Percentiles rank a stretch among this genome's conserved stretches.
Evolutionary conservation across 1,140 invertebrate genomes (phyloP).

Genomic region (Bombyx mandarina): DNA sequence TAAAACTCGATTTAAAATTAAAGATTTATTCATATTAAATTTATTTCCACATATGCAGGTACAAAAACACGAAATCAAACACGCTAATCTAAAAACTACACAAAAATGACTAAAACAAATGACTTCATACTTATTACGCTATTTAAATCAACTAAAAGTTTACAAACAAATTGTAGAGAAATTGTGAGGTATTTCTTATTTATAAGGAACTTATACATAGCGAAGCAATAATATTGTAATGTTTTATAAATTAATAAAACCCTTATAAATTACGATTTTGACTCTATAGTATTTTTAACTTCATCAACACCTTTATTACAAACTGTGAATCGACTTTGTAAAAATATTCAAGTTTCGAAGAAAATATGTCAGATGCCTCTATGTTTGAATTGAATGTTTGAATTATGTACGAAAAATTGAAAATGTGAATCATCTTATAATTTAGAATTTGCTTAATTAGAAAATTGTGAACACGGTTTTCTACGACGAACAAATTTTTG

Average conservation of each 20-base stretch:
- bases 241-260: not conserved
- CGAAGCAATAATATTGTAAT: not conserved
- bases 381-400: no score
- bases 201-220: constrained; percentile 13
- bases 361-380: no score
- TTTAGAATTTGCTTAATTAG: no score
- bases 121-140: constrained; percentile 42
- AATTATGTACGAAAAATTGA: no score
- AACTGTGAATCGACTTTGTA: no score
- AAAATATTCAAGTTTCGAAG: no score
- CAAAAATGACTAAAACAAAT: constrained; percentile 57
- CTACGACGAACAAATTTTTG: no score
- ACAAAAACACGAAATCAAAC: constrained; percentile 27
- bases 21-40: not conserved
- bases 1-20: not conserved
- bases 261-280: no score
- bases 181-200: constrained; percentile 21
- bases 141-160: constrained; percentile 28
- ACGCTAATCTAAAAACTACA: constrained; percentile 20
- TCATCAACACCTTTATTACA: no score
- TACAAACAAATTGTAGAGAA: constrained; percentile 12
- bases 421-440: no score
- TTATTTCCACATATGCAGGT: constrained; percentile 28
- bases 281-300: no score
- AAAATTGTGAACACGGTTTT: no score